Percentiles rank a stretch among this genome's conserved stretches.
Evolutionary conservation across 2,888 invertebrate species (phyloP).

Genomic region (Encarsia formosa): DNA sequence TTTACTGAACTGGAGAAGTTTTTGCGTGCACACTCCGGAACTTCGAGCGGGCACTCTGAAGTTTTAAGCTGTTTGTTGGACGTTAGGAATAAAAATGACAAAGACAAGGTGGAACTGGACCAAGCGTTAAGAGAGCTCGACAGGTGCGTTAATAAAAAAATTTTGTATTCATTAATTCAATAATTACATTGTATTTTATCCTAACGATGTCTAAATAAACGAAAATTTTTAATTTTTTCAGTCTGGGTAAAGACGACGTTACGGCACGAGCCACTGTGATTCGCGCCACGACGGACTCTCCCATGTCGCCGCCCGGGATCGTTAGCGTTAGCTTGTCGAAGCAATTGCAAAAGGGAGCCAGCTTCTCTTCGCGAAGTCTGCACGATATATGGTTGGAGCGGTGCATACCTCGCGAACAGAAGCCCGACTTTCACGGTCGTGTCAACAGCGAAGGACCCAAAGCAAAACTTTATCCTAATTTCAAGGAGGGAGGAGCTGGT

Average conservation of each 20-base stretch:
- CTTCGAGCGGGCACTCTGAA: slow-evolving; percentile 71
- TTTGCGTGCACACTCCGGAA: slow-evolving; percentile 62
- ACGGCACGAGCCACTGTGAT: slow-evolving; percentile 57
- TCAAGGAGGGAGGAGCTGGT: slow-evolving; percentile 54
- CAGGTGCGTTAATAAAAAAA: slow-evolving; percentile 51
- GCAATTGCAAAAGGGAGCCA: slow-evolving; percentile 41
- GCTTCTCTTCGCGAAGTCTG: slow-evolving; percentile 55
- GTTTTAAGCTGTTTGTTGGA: slow-evolving; percentile 79
- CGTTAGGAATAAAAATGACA: slow-evolving; percentile 57
- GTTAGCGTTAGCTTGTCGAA: slow-evolving; percentile 42
- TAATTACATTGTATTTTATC: not conserved
- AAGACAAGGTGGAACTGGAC: slow-evolving; percentile 61
- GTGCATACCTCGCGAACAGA: slow-evolving; percentile 54
- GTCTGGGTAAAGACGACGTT: slow-evolving; percentile 45
- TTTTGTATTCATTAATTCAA: not conserved
- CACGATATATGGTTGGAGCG: slow-evolving; percentile 65
- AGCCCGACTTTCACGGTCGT: slow-evolving; percentile 61
- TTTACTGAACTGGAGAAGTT: slow-evolving; percentile 87
- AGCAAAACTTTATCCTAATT: slow-evolving; percentile 72
- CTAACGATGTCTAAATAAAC: slow-evolving; percentile 2
- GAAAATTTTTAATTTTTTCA: slow-evolving; percentile 24
- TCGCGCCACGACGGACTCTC: slow-evolving; percentile 79
- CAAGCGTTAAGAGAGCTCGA: slow-evolving; percentile 60
- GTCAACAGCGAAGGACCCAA: slow-evolving; percentile 55
- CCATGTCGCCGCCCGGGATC: slow-evolving; percentile 72